Base-by-base conservation (phyloP, 2,113 vertebrate genomes). In the Pygoscelis antarcticus region DNA sequence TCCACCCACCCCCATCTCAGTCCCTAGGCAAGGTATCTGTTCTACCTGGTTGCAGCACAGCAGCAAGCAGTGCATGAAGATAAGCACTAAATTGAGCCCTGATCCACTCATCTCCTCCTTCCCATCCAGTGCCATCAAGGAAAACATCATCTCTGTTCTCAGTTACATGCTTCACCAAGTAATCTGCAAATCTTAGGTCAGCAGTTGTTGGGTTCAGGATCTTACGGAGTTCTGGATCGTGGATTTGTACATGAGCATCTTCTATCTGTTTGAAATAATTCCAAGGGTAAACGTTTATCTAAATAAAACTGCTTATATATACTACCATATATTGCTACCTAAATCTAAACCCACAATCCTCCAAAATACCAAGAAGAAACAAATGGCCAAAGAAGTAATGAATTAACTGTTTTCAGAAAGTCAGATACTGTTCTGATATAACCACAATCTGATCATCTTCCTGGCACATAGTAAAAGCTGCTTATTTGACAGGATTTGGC, bases 91-190 rank as follows among this genome's bases (percentile, higher is more conserved):
- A 99, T 98, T 99, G 99, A 55, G 99, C 99, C 58, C 99, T 97
- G 98, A 99, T 99, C 99, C 99, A 99, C 89, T 99, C 99, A 32
- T 99, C 99, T 22, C 99, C 99, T 68, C 99, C 99, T 98, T 99
- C 99, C 99, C 99, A 99, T 93, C 99, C 99, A 0, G 99, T 99
- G 94, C 99, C 99, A 32, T 99, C 99, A 82, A 99, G 98, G 95
- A 99, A 99, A 51, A 99, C 99, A 29, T 99, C 99, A 36, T 99
- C 99, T 1, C 99, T 97, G 97, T 99, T 99, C 96, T 99, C 99
- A 4, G 99, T 99, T 69, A 99, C 99, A 2, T 99, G 99, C 94
- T 99, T 99, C 77, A 99, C 98, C 94, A 99, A 95, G 96, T 99
- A 99, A 95, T 99, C 99, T 26, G 99, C 98, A 47, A 99, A 99